phyloP scores from a whole-genome alignment of 2,888 invertebrate species.

The Eupithecia centaureata region DNA sequence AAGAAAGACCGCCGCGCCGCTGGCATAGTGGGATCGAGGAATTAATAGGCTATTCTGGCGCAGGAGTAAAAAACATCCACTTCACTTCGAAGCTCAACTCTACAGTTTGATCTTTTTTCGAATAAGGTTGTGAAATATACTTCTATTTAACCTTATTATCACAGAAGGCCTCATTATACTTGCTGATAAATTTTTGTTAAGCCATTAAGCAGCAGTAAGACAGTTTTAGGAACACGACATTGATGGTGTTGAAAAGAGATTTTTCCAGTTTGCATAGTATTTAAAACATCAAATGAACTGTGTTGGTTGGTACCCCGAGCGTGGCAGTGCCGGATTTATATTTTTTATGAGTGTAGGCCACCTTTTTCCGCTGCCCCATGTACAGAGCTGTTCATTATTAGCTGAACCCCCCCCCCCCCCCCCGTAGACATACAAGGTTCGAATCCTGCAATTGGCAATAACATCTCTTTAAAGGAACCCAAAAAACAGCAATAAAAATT shows the following conservation, averaged over 20 bases:
- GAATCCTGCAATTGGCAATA: too few species aligned
- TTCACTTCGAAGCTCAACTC: not conserved
- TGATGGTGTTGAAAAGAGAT: not conserved
- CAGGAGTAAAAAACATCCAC: not conserved
- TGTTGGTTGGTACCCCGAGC: not conserved
- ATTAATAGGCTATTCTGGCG: not conserved
- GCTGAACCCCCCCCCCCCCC: too few species aligned
- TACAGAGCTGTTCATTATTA: too few species aligned
- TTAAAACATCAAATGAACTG: not conserved
- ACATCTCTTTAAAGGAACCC: too few species aligned
- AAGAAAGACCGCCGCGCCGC: not conserved
- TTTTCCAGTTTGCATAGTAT: not conserved
- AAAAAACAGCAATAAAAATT: too few species aligned
- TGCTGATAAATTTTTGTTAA: not conserved
- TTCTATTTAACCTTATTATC: too few species aligned
- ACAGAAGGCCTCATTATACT: too few species aligned
- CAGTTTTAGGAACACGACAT: not conserved
- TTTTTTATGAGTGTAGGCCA: too few species aligned
- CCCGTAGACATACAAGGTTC: too few species aligned
- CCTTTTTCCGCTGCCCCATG: too few species aligned
- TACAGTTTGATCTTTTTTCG: too few species aligned
- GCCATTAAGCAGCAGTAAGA: not conserved
- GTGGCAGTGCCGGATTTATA: too few species aligned
- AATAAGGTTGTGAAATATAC: not conserved
- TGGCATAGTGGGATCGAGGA: not conserved